A percentile compares a stretch with the other conserved stretches of the same genome.
phyloP scores from a whole-genome alignment of 1,140 invertebrate genomes.

The Magallana gigas region DNA sequence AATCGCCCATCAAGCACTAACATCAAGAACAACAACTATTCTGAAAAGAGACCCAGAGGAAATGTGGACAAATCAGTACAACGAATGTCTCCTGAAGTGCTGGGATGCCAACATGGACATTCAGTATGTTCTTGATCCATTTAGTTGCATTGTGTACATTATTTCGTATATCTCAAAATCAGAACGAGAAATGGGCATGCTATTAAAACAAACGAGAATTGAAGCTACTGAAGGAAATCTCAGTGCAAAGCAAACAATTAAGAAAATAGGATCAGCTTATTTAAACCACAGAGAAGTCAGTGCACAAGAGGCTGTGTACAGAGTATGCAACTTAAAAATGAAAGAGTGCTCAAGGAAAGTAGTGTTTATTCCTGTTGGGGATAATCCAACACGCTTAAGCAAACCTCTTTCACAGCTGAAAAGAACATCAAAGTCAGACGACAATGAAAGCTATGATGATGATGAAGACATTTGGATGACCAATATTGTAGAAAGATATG shows the following conservation, averaged over 20 bases:
- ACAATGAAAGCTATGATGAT: background rate
- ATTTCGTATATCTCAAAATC: slow-evolving; percentile 51
- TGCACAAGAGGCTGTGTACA: slow-evolving; percentile 57
- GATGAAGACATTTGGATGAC: slow-evolving; percentile 5
- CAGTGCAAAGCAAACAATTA: slow-evolving; percentile 42
- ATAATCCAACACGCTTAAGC: slow-evolving; percentile 16
- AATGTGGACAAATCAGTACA: slow-evolving; percentile 42
- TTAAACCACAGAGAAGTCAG: slow-evolving; percentile 51
- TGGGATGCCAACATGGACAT: slow-evolving; percentile 49
- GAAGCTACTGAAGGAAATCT: slow-evolving; percentile 52
- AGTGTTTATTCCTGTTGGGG: slow-evolving; percentile 47
- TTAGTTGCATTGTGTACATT: slow-evolving; percentile 39
- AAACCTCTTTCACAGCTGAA: slow-evolving; percentile 24
- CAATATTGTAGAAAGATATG: background rate
- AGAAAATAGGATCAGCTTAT: slow-evolving; percentile 41
- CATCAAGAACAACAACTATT: slow-evolving; percentile 4
- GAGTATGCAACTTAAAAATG: slow-evolving; percentile 52
- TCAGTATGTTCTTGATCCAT: slow-evolving; percentile 39
- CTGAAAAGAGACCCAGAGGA: background rate
- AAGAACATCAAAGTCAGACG: background rate
- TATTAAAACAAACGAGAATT: slow-evolving; percentile 42
- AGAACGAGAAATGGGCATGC: slow-evolving; percentile 52
- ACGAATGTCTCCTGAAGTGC: slow-evolving; percentile 6
- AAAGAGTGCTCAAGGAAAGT: slow-evolving; percentile 50
- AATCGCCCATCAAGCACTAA: background rate